phyloP scores from a whole-genome alignment of 1,140 invertebrate genomes.

The Euwallacea fornicatus region DNA sequence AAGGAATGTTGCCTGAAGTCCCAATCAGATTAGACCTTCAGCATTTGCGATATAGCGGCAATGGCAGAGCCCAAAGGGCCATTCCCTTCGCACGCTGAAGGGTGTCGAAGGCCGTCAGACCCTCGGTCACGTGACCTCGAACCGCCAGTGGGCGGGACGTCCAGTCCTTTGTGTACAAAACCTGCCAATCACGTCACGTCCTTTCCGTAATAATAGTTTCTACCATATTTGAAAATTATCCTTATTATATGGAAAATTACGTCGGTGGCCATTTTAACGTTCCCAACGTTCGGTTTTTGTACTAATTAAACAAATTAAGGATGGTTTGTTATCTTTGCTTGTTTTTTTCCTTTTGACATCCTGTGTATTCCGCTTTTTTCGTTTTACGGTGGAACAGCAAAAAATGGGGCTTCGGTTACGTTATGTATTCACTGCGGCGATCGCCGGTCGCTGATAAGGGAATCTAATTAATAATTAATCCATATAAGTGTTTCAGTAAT shows the following conservation, averaged over 20 bases:
- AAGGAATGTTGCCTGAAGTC: background rate
- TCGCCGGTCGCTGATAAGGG: background rate
- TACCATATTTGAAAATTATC: constrained; percentile 53
- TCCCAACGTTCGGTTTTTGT: constrained; percentile 24
- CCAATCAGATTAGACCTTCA: background rate
- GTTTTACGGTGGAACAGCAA: background rate
- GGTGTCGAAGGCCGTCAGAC: constrained; percentile 24
- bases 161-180: constrained; percentile 35
- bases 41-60: background rate
- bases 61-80: constrained; percentile 9
- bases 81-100: constrained; percentile 25
- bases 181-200: constrained; percentile 45
- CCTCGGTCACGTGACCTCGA: constrained; percentile 32
- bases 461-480: constrained; percentile 3
- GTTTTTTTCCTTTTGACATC: constrained; percentile 25
- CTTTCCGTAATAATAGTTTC: constrained; percentile 47
- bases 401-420: background rate
- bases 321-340: constrained; percentile 10
- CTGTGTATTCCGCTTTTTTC: constrained; percentile 11
- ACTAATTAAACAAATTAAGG: constrained; percentile 35
- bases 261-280: constrained; percentile 48
- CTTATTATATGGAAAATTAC: constrained; percentile 51
- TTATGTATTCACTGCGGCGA: background rate
- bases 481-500: background rate
- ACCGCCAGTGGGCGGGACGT: constrained; percentile 39